These are phyloP conservation scores for Cotesia typhae DNA, from an alignment of 1,140 invertebrate species.

Conservation along the genomic window DNA sequence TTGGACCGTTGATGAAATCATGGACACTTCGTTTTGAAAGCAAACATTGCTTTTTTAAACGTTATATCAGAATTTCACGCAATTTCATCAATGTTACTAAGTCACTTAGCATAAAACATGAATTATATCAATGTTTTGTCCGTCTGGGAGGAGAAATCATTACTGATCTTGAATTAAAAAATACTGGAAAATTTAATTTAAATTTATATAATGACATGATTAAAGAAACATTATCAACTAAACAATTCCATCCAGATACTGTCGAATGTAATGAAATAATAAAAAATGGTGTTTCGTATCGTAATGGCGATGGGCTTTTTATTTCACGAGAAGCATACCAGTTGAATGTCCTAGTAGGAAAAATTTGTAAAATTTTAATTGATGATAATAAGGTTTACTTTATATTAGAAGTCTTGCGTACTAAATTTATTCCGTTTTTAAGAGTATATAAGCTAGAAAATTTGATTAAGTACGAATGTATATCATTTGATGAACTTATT, in stretches of 20 bases:
- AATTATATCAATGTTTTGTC: slow-evolving; percentile 38
- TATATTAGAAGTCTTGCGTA: neutral
- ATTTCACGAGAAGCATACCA: neutral
- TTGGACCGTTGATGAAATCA: slow-evolving; percentile 39
- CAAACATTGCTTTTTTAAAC: slow-evolving; percentile 40
- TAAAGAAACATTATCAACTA: slow-evolving; percentile 23
- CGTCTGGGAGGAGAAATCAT: slow-evolving; percentile 35
- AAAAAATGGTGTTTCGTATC: slow-evolving; percentile 35
- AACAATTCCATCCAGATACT: neutral
- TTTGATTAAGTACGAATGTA: slow-evolving; percentile 26
- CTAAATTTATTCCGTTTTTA: neutral
- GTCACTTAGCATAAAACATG: slow-evolving; percentile 36
- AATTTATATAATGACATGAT: slow-evolving; percentile 34
- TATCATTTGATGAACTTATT: slow-evolving; percentile 11
- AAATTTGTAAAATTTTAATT: neutral
- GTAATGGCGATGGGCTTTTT: slow-evolving; percentile 34
- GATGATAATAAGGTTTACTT: neutral
- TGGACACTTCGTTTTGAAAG: slow-evolving; percentile 40
- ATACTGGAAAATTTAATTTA: slow-evolving; percentile 20
- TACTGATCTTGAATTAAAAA: slow-evolving; percentile 29
- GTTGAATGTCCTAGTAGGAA: neutral
- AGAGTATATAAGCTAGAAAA: slow-evolving; percentile 31
- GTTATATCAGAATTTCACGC: slow-evolving; percentile 18
- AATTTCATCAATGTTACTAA: slow-evolving; percentile 41
- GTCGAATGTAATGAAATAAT: slow-evolving; percentile 35